Evolutionary conservation across 2,797 vertebrate genomes (phyloP).

Genomic region (Schizopygopsis pylzovi): DNA sequence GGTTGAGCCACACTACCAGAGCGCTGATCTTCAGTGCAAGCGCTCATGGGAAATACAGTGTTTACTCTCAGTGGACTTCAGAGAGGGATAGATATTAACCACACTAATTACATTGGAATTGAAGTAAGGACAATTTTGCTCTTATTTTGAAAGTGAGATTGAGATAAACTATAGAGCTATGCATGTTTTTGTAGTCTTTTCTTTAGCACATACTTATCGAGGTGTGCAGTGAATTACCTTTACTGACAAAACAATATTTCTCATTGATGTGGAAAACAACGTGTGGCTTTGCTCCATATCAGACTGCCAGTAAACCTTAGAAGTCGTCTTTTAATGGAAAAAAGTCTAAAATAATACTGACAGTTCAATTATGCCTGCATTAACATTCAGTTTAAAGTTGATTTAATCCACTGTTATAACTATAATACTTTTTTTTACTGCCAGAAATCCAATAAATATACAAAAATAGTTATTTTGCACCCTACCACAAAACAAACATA

Average conservation of each 20-base stretch:
- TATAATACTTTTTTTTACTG: neutral
- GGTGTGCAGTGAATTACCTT: neutral
- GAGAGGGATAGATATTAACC: constrained; percentile 17
- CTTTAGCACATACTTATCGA: neutral
- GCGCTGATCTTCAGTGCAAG: neutral
- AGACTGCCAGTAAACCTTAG: neutral
- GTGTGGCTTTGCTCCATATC: neutral
- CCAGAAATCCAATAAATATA: neutral
- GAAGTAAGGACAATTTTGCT: constrained; percentile 18
- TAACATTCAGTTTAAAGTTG: neutral
- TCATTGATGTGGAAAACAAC: neutral
- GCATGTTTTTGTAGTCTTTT: neutral
- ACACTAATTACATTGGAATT: constrained; percentile 38
- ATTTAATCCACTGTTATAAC: neutral
- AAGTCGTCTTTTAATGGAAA: neutral
- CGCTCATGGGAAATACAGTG: constrained; percentile 39
- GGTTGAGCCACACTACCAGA: neutral
- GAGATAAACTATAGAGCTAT: neutral
- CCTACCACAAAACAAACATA: neutral
- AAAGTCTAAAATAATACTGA: neutral
- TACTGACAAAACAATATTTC: neutral
- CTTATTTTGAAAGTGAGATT: neutral
- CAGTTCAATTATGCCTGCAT: neutral
- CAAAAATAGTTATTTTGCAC: neutral
- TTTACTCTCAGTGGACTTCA: constrained; percentile 20